These are phyloP conservation scores for Phymorhynchus buccinoides DNA, from an alignment of 1,140 invertebrate species.

Conservation along the genomic window DNA sequence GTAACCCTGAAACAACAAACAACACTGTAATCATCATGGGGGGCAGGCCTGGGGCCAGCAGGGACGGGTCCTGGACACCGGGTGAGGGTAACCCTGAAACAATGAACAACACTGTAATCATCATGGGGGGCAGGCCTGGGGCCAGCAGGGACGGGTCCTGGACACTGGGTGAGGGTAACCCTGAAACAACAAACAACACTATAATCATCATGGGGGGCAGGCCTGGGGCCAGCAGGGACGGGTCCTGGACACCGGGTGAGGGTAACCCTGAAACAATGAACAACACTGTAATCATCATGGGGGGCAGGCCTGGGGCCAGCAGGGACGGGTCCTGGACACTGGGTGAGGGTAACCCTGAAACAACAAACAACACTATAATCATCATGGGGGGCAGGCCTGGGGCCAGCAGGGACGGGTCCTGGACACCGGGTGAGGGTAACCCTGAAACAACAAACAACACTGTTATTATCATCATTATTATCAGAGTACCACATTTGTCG, in stretches of 20 bases:
- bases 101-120: slow-evolving; percentile 76
- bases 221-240: slow-evolving; percentile 43
- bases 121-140: slow-evolving; percentile 77
- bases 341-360: slow-evolving; percentile 70
- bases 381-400: slow-evolving; percentile 76
- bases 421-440: slow-evolving; percentile 76
- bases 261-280: slow-evolving; percentile 52
- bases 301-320: slow-evolving; percentile 74
- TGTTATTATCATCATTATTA: not conserved
- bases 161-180: slow-evolving; percentile 76
- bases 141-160: slow-evolving; percentile 65
- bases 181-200: not conserved
- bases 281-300: slow-evolving; percentile 68
- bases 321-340: slow-evolving; percentile 75
- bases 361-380: not conserved
- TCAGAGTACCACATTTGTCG: not conserved
- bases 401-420: slow-evolving; percentile 64
- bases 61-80: slow-evolving; percentile 80
- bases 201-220: slow-evolving; percentile 78
- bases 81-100: slow-evolving; percentile 71
- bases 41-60: slow-evolving; percentile 84
- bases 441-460: not conserved
- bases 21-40: slow-evolving; percentile 85
- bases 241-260: slow-evolving; percentile 76
- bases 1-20: slow-evolving; percentile 55